Evolutionary conservation across 2,797 vertebrate genomes (phyloP).

Genomic region (Loris lydekkerianus): DNA sequence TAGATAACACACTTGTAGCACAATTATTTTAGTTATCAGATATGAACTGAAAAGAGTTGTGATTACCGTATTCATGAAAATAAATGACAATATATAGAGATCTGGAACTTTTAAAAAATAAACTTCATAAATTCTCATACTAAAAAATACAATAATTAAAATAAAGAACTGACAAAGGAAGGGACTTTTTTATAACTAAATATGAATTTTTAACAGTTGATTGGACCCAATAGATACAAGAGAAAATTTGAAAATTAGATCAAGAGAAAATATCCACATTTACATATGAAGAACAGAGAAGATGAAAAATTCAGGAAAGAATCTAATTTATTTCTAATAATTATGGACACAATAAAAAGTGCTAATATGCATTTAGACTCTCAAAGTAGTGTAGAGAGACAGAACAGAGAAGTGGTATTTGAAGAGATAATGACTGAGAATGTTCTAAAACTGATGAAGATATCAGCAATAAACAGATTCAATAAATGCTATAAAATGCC

Average conservation of each 20-base stretch:
- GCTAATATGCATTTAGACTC: background rate
- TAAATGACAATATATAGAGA: background rate
- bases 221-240: background rate
- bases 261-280: background rate
- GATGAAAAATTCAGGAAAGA: background rate
- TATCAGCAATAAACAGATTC: background rate
- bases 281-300: background rate
- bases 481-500: background rate
- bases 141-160: background rate
- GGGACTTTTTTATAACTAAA: no score
- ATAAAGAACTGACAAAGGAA: background rate
- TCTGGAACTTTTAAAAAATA: background rate
- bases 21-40: slow-evolving; percentile 1
- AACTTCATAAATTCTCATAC: background rate
- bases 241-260: background rate
- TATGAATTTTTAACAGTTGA: background rate
- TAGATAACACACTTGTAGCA: background rate
- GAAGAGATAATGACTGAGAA: background rate
- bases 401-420: background rate
- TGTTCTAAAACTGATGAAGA: background rate
- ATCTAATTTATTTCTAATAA: background rate
- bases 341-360: background rate
- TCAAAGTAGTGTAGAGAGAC: background rate
- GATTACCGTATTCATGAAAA: background rate
- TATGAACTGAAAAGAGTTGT: background rate